A percentile compares a stretch with the other conserved stretches of the same genome.
Evolutionary conservation across 64 coral and sea anemone species (phyloP).

Genomic region (Trachythela sp.): DNA sequence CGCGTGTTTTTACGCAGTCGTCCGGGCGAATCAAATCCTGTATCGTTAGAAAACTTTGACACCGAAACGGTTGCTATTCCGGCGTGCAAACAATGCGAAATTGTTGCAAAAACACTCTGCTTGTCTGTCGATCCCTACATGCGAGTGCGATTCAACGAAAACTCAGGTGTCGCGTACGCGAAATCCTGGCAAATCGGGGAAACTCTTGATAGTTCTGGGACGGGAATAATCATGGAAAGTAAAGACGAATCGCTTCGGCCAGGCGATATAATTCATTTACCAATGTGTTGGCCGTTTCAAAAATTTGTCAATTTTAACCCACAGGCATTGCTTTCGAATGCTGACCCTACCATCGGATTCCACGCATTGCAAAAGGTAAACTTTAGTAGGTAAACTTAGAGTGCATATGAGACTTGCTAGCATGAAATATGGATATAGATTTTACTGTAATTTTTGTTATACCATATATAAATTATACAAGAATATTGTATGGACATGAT

Average conservation of each 20-base stretch:
- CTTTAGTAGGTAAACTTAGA: too few species aligned
- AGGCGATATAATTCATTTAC: slow-evolving; percentile 55
- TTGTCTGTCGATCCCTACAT: slow-evolving; percentile 83
- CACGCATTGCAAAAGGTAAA: not conserved
- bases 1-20: slow-evolving; percentile 54
- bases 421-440: too few species aligned
- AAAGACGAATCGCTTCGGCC: slow-evolving; percentile 22
- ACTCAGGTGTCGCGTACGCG: slow-evolving; percentile 49
- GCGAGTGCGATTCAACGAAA: slow-evolving; percentile 64
- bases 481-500: too few species aligned
- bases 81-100: slow-evolving; percentile 46
- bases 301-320: slow-evolving; percentile 42
- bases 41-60: slow-evolving; percentile 58
- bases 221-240: slow-evolving; percentile 57
- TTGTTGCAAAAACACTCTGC: slow-evolving; percentile 63
- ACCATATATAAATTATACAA: too few species aligned
- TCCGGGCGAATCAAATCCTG: slow-evolving; percentile 54
- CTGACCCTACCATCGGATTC: not conserved
- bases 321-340: not conserved
- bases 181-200: slow-evolving; percentile 50
- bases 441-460: too few species aligned
- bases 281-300: slow-evolving; percentile 57
- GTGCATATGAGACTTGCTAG: not conserved
- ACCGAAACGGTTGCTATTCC: slow-evolving; percentile 17
- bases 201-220: slow-evolving; percentile 28